Evolutionary conservation across 2,888 invertebrate genomes (phyloP).

Genomic region (Congeria kusceri): DNA sequence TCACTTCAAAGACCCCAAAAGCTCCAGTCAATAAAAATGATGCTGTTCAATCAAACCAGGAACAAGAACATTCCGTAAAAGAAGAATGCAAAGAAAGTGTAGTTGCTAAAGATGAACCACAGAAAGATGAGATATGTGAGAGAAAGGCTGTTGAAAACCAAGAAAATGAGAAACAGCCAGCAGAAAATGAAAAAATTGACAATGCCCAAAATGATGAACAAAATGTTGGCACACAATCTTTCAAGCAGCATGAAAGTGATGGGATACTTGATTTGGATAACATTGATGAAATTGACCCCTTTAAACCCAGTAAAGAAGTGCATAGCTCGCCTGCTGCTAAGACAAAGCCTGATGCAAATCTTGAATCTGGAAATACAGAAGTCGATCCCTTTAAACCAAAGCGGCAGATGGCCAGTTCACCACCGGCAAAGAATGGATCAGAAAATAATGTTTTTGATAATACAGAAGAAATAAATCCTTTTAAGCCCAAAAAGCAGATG

Average conservation of each 20-base stretch:
- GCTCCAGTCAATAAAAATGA: too few species aligned
- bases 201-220: too few species aligned
- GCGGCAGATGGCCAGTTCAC: conserved; percentile 19
- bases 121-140: too few species aligned
- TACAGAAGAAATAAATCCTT: conserved; percentile 44
- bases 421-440: neutral
- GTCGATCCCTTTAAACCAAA: conserved; percentile 31
- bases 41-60: too few species aligned
- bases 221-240: too few species aligned
- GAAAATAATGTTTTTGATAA: neutral
- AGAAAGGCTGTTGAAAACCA: too few species aligned
- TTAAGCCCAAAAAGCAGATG: conserved; percentile 56
- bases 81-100: too few species aligned
- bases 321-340: conserved; percentile 7
- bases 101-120: too few species aligned
- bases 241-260: too few species aligned
- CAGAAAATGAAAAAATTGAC: too few species aligned
- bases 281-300: conserved; percentile 10
- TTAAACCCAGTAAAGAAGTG: conserved; percentile 4
- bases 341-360: conserved; percentile 7
- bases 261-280: neutral
- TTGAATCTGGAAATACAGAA: conserved; percentile 4
- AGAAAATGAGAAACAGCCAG: too few species aligned
- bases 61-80: too few species aligned
- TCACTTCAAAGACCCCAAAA: neutral